These are phyloP conservation scores for Pycnomerus fuliginosus DNA, from an alignment of 2,888 invertebrate genomes.

Conservation along the genomic window DNA sequence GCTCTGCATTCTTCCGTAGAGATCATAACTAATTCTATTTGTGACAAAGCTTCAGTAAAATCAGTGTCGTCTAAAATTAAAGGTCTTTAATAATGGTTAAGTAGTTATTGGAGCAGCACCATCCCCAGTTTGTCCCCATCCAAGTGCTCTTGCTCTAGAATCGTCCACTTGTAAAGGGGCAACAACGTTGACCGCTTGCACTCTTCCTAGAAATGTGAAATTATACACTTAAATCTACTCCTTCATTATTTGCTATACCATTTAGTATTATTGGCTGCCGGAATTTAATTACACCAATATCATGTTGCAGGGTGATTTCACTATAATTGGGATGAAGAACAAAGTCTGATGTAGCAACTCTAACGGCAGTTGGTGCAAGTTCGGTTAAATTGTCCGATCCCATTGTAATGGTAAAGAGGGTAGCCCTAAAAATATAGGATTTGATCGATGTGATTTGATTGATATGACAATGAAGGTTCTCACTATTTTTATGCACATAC, in stretches of 20 bases:
- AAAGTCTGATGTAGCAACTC: conserved; percentile 3
- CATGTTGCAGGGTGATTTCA: conserved; percentile 8
- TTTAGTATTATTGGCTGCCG: no score
- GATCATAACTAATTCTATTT: neutral
- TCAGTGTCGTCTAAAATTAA: no score
- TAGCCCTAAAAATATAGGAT: conserved; percentile 3
- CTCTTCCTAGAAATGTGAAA: conserved; percentile 3
- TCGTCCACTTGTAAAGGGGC: conserved; percentile 1
- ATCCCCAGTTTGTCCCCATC: conserved; percentile 13
- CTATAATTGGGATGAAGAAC: conserved; percentile 9
- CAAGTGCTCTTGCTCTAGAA: conserved; percentile 2
- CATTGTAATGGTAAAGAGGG: conserved; percentile 1
- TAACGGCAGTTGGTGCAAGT: neutral
- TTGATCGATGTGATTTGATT: no score
- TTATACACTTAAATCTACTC: neutral
- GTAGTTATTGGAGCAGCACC: no score
- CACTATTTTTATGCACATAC: no score
- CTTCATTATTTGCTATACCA: no score
- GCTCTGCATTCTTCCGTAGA: conserved; percentile 4
- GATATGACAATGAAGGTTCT: no score
- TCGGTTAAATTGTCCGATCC: conserved; percentile 3
- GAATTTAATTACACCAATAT: conserved; percentile 9
- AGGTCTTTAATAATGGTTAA: no score
- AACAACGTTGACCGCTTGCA: conserved; percentile 4
- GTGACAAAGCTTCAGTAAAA: neutral